phyloP scores from a whole-genome alignment of 1,140 invertebrate species.

The Laupala kohalensis region DNA sequence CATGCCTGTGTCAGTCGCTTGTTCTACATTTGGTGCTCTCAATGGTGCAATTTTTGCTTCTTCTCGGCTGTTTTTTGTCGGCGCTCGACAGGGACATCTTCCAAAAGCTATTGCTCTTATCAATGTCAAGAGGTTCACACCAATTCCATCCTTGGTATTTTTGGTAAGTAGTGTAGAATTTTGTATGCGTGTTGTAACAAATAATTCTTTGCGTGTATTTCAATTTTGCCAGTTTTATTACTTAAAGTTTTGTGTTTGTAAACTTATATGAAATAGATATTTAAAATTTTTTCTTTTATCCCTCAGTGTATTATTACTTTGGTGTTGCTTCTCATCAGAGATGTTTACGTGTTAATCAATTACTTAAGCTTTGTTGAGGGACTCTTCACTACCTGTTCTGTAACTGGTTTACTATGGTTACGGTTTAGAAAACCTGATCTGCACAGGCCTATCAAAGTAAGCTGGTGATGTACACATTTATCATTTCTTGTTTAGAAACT shows the following conservation, averaged over 20 bases:
- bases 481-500: neutral
- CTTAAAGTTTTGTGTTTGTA: neutral
- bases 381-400: conserved; percentile 79
- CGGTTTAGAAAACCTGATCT: conserved; percentile 69
- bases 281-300: conserved; percentile 21
- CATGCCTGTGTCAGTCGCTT: conserved; percentile 73
- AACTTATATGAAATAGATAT: neutral
- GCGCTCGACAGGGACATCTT: conserved; percentile 80
- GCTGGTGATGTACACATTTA: conserved; percentile 10
- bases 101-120: conserved; percentile 72
- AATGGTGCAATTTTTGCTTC: conserved; percentile 86
- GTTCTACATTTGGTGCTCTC: conserved; percentile 72
- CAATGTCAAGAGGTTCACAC: conserved; percentile 66
- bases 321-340: conserved; percentile 68
- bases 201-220: neutral
- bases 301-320: conserved; percentile 67
- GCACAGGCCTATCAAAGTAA: conserved; percentile 76
- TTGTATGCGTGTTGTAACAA: neutral
- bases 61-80: conserved; percentile 79
- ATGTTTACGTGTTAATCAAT: conserved; percentile 82
- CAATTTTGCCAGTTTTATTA: neutral
- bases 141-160: conserved; percentile 72
- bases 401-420: conserved; percentile 75
- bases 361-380: conserved; percentile 90
- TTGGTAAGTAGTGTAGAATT: conserved; percentile 46